Evolutionary conservation across 1,140 invertebrate genomes (phyloP), one percentile per base, ranked within the genome.

Genomic region (Galleria mellonella): DNA sequence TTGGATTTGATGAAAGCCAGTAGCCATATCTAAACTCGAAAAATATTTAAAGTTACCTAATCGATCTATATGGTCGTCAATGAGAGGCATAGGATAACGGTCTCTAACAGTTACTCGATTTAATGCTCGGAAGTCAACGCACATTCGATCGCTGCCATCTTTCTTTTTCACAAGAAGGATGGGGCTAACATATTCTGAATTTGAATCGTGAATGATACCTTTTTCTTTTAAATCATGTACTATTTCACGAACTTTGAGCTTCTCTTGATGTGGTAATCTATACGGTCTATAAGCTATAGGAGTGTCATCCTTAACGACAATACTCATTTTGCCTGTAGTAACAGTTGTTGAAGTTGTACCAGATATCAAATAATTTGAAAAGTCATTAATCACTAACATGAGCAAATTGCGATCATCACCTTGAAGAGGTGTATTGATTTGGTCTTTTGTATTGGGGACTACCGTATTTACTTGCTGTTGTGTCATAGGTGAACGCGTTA

Each of bases 121-220:
- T 7, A 83, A 30, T 28, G 13, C 33, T 11, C 75, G 23, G 10
- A 28, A 39, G 10, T 39, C 37, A 28, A 43, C n/a, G 5, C 32
- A 32, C 12, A 83, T 54, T 9, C 74, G 32, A 3, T 65, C 45
- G 0, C 37, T 37, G 6, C 70, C 74, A 28, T 73, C 63, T 10
- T 64, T 62, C 31, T 84, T 84, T 10, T 62, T 66, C 4, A 83
- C 73, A 4, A 81, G 32, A 4, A 82, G 44, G 8, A 77, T 54
- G 0, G 74, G 72, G 30, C 61, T 67, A 0, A 64, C 65, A 33
- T 32, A 32, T 11, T 10, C n/a, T 2, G 32, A 32, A 32, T 32
- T 4, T 6, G n/a, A 11, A 2, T 32, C 32, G 5, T 12, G n/a
- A 11, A 32, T 32, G 2, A 32, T 32, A 6, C 10, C 4, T 11